Evolutionary conservation across 2,797 vertebrate genomes (phyloP).

Genomic region (Cossypha caffra): DNA sequence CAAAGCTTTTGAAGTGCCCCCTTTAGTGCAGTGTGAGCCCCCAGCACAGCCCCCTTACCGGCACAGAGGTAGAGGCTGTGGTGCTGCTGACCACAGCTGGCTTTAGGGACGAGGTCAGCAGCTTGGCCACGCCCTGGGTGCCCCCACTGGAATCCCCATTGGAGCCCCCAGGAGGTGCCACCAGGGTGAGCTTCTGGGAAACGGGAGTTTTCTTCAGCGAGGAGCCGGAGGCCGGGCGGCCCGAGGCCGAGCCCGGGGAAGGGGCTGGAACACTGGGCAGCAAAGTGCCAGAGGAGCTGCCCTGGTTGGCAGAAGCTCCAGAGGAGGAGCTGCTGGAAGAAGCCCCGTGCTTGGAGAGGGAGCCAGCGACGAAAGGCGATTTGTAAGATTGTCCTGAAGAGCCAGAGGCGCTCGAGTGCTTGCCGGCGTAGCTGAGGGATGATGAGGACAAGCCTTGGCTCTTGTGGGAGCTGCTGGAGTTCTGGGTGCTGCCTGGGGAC

Average conservation of each 20-base stretch:
- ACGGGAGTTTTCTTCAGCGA: conserved; percentile 72
- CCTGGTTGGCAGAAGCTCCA: conserved; percentile 62
- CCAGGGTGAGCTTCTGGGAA: conserved; percentile 83
- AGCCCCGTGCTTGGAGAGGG: conserved; percentile 73
- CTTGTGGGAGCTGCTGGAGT: conserved; percentile 72
- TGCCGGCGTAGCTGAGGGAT: conserved; percentile 69
- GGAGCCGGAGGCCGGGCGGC: conserved; percentile 55
- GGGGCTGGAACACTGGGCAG: conserved; percentile 41
- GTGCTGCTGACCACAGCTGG: conserved; percentile 75
- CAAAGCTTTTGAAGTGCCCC: not conserved
- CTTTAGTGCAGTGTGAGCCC: not conserved
- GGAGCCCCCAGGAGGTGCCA: conserved; percentile 82
- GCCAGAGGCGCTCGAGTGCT: conserved; percentile 59
- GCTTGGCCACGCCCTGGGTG: conserved; percentile 84
- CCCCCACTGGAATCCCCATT: conserved; percentile 81
- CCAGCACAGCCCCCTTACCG: conserved; percentile 70
- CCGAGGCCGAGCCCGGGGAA: conserved; percentile 41
- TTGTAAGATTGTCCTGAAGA: conserved; percentile 75
- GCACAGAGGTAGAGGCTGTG: conserved; percentile 76
- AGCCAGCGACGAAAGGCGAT: conserved; percentile 65
- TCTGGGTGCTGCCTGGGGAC: conserved; percentile 18
- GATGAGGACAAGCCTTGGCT: conserved; percentile 43
- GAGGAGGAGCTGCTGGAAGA: conserved; percentile 67
- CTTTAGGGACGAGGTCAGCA: conserved; percentile 83
- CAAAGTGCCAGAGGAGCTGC: conserved; percentile 61